Evolutionary conservation across 2,113 vertebrate species (phyloP).

Genomic region (Pithys albifrons): DNA sequence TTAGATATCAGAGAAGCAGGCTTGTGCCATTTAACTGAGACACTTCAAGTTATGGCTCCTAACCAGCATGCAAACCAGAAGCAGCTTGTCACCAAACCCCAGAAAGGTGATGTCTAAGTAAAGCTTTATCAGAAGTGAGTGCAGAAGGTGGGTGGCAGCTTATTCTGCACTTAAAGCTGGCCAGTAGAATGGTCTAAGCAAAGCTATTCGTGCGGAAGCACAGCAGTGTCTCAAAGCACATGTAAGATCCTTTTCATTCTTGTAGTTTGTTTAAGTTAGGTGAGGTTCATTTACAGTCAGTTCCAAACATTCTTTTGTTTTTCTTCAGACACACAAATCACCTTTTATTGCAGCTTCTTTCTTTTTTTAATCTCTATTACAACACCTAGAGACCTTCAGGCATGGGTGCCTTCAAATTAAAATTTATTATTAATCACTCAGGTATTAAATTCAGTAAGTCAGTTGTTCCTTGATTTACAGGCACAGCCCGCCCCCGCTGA

Average conservation of each 20-base stretch:
- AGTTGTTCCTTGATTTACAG: slow-evolving; percentile 57
- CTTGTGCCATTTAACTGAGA: not conserved
- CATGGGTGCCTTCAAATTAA: slow-evolving; percentile 57
- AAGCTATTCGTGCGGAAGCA: not conserved
- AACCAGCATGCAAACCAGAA: not conserved
- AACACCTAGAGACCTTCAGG: slow-evolving; percentile 47
- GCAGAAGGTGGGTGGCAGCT: not conserved
- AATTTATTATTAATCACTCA: slow-evolving; percentile 60
- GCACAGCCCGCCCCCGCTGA: slow-evolving; percentile 20
- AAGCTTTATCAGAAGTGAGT: not conserved
- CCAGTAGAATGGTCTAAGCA: not conserved
- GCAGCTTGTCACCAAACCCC: not conserved
- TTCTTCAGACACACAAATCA: slow-evolving; percentile 17
- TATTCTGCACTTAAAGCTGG: not conserved
- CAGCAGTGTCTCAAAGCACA: not conserved
- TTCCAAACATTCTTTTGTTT: slow-evolving; percentile 23
- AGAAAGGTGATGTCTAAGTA: not conserved
- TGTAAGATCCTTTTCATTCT: not conserved
- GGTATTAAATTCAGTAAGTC: slow-evolving; percentile 60
- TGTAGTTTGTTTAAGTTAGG: not conserved
- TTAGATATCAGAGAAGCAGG: not conserved
- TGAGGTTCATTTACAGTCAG: not conserved
- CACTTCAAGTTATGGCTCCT: not conserved
- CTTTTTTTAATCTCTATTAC: slow-evolving; percentile 47
- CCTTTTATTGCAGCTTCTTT: slow-evolving; percentile 32